A percentile compares a stretch with the other conserved stretches of the same genome.
phyloP scores from a whole-genome alignment of 2,113 vertebrate species.

The Scatophagus argus region DNA sequence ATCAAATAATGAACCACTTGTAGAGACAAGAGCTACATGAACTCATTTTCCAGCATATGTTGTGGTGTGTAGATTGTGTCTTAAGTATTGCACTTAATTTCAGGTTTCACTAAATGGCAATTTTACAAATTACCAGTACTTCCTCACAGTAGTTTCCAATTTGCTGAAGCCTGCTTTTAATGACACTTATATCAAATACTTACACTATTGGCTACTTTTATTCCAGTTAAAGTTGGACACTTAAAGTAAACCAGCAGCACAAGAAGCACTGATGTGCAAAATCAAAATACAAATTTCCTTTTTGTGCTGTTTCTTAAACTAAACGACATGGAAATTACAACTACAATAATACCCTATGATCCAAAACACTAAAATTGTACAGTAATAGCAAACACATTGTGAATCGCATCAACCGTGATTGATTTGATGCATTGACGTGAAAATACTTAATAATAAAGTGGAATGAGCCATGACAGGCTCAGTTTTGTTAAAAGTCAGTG shows the following conservation, averaged over 20 bases:
- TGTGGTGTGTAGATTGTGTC: conserved; percentile 15
- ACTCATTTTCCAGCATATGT: conserved; percentile 41
- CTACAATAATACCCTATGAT: background rate
- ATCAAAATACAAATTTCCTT: background rate
- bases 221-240: background rate
- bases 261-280: background rate
- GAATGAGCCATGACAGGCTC: background rate
- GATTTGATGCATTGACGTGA: conserved; percentile 7
- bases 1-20: conserved; percentile 68
- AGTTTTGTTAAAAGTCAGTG: background rate
- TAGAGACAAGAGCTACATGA: conserved; percentile 40
- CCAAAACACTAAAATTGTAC: background rate
- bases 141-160: background rate
- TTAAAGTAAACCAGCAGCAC: background rate
- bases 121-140: background rate
- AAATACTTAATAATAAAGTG: background rate
- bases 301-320: background rate
- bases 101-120: background rate
- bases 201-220: background rate
- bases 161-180: background rate
- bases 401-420: background rate
- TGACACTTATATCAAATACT: background rate
- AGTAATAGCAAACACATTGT: background rate
- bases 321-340: background rate
- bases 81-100: conserved; percentile 19